Evolutionary conservation across 2,113 vertebrate genomes (phyloP).

Genomic region (Hippotragus niger): DNA sequence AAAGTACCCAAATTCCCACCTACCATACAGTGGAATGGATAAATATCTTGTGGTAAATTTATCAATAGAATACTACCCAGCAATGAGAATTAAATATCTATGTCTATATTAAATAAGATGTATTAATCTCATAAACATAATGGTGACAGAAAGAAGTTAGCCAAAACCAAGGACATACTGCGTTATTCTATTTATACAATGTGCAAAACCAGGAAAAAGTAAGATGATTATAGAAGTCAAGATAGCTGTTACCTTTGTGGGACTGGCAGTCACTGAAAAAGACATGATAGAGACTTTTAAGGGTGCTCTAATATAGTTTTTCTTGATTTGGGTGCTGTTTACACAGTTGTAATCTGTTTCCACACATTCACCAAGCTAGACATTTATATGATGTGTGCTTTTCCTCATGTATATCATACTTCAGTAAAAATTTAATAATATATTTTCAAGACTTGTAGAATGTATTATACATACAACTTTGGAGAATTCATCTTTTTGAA

Average conservation of each 20-base stretch:
- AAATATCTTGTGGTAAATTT: neutral
- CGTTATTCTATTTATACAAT: neutral
- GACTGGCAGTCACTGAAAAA: neutral
- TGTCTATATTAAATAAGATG: neutral
- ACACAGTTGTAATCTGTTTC: neutral
- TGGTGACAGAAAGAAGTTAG: neutral
- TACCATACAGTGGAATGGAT: neutral
- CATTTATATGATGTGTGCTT: neutral
- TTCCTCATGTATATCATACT: neutral
- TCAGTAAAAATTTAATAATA: neutral
- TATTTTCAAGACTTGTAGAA: neutral
- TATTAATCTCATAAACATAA: neutral
- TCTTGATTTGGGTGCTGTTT: neutral
- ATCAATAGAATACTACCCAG: neutral
- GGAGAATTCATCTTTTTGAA: neutral
- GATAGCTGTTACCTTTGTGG: neutral
- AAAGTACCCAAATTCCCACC: neutral
- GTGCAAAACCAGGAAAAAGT: neutral
- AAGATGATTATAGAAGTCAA: neutral
- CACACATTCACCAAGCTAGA: neutral
- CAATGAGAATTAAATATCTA: neutral
- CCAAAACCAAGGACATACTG: neutral
- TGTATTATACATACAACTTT: neutral
- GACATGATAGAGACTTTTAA: neutral
- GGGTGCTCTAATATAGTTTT: neutral